Percentiles rank a stretch among this genome's conserved stretches.
Evolutionary conservation across 2,113 vertebrate genomes (phyloP).

Genomic region (Dinomys branickii): DNA sequence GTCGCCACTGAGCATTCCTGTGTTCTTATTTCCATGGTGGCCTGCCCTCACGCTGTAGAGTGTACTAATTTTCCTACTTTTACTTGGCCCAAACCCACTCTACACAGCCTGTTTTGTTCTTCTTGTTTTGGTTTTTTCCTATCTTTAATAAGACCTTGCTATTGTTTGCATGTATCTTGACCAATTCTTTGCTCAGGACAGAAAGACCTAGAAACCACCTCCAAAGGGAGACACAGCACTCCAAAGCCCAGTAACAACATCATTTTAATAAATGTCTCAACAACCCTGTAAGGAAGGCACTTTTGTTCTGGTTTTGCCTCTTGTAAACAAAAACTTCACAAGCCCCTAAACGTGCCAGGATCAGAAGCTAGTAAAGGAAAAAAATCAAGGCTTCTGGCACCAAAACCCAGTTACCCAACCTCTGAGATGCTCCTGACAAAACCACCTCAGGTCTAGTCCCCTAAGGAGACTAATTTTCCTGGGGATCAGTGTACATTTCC

Average conservation of each 20-base stretch:
- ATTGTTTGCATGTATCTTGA: background rate
- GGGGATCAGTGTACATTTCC: background rate
- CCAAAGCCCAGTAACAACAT: background rate
- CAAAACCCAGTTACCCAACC: background rate
- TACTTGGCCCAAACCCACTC: background rate
- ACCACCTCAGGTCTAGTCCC: background rate
- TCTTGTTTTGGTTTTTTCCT: background rate
- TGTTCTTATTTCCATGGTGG: background rate
- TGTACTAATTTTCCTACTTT: background rate
- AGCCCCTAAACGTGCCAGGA: background rate
- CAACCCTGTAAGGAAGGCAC: background rate
- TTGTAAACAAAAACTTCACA: background rate
- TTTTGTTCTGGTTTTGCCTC: background rate
- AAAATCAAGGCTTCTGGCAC: background rate
- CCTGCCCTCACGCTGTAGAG: background rate
- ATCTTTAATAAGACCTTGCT: background rate
- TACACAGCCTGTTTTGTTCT: background rate
- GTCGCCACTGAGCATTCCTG: background rate
- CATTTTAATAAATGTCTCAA: background rate
- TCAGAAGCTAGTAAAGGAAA: background rate
- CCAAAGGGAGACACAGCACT: background rate
- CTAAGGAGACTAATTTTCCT: background rate
- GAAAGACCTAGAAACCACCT: background rate
- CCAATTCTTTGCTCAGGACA: background rate
- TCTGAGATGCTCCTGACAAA: background rate